phyloP scores from a whole-genome alignment of 30 jellyfish, hydroid and myxozoan species.

The Morbakka virulenta region DNA sequence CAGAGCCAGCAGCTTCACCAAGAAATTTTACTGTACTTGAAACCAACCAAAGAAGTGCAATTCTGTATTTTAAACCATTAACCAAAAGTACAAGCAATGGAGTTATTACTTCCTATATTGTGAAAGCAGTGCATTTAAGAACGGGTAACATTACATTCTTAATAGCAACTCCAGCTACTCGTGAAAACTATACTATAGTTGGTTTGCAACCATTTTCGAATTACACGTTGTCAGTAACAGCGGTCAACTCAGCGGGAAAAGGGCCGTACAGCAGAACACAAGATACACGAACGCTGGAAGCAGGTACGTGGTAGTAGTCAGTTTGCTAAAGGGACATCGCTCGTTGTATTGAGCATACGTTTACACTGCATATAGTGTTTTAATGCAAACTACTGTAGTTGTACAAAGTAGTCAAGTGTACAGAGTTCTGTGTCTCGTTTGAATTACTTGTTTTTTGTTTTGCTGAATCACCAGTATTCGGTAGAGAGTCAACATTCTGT shows the following conservation, averaged over 20 bases:
- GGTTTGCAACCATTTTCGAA: constrained; percentile 47
- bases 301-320: constrained; percentile 9
- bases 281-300: constrained; percentile 30
- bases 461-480: too few relatives aligned
- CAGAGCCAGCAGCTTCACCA: constrained; percentile 38
- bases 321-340: too few relatives aligned
- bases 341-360: too few relatives aligned
- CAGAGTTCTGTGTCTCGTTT: too few relatives aligned
- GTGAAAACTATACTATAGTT: not conserved
- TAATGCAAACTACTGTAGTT: too few relatives aligned
- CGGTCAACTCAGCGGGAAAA: constrained; percentile 40
- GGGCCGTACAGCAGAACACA: constrained; percentile 30
- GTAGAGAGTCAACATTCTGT: too few relatives aligned
- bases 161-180: not conserved
- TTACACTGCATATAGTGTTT: too few relatives aligned
- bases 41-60: constrained; percentile 13
- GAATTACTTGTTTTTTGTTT: too few relatives aligned
- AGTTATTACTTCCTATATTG: not conserved
- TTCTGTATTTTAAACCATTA: constrained; percentile 16
- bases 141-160: not conserved
- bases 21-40: not conserved
- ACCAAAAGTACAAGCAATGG: constrained; percentile 41
- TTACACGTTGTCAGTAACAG: constrained; percentile 43
- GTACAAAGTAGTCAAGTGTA: too few relatives aligned
- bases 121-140: not conserved